phyloP scores from a whole-genome alignment of 1,140 invertebrate species.

The Venturia canescens region DNA sequence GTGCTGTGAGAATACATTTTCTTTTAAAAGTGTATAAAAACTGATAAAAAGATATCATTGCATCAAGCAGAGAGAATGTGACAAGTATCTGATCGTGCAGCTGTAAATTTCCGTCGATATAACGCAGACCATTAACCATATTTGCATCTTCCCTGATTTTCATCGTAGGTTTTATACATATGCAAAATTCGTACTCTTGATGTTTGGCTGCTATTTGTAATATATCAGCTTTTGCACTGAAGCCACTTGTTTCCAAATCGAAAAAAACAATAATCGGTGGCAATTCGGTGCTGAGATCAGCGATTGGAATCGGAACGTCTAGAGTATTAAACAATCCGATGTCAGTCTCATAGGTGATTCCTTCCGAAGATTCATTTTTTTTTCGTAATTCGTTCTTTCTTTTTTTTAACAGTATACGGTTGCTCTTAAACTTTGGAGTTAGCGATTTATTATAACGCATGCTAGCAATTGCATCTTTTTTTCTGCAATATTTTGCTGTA shows the following conservation, averaged over 20 bases:
- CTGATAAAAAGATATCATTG: conserved; percentile 42
- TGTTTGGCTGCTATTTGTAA: conserved; percentile 50
- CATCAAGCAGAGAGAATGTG: conserved; percentile 43
- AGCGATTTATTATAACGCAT: neutral
- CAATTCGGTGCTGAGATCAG: conserved; percentile 1
- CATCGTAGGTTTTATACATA: conserved; percentile 46
- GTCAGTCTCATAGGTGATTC: conserved; percentile 41
- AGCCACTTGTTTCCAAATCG: conserved; percentile 47
- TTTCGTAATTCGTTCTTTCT: neutral
- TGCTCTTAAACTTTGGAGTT: conserved; percentile 20
- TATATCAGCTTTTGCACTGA: conserved; percentile 45
- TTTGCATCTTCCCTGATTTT: conserved; percentile 45
- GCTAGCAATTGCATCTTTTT: conserved; percentile 24
- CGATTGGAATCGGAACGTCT: conserved; percentile 26
- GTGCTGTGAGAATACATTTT: conserved; percentile 47
- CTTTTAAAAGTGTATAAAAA: conserved; percentile 43
- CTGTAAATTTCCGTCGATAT: conserved; percentile 29
- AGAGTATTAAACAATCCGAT: conserved; percentile 35
- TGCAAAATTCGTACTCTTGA: conserved; percentile 34
- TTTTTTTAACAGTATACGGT: conserved; percentile 15
- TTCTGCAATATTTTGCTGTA: conserved; percentile 13
- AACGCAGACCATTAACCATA: conserved; percentile 34
- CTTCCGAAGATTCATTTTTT: conserved; percentile 41
- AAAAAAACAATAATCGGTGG: conserved; percentile 42
- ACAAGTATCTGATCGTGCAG: conserved; percentile 23